A percentile compares a stretch with the other conserved stretches of the same genome.
Conservation (phyloP, 1,140 invertebrate species). For the Ridgeia piscesae region DNA sequence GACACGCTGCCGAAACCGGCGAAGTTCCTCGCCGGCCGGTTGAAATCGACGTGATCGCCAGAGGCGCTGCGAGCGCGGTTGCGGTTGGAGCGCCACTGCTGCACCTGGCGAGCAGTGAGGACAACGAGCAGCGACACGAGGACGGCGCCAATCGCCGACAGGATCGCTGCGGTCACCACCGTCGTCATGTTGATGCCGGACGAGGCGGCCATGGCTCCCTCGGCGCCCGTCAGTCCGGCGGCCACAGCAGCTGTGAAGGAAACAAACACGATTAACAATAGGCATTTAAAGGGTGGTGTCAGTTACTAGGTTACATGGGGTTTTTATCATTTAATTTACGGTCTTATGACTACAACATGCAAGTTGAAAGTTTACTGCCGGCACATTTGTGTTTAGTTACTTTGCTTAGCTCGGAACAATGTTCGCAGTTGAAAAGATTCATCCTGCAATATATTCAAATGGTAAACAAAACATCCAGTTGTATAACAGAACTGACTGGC, state of each 20-base stretch:
- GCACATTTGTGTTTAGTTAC: no score
- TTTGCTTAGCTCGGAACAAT: no score
- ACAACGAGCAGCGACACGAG: not conserved
- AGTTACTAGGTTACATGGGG: no score
- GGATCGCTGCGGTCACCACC: not conserved
- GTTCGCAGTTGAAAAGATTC: no score
- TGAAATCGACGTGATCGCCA: not conserved
- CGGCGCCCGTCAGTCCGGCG: not conserved
- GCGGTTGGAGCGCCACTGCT: not conserved
- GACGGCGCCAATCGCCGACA: not conserved
- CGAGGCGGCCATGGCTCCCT: not conserved
- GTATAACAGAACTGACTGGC: no score
- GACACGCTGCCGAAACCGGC: slow-evolving; percentile 1
- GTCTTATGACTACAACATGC: no score
- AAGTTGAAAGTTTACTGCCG: no score
- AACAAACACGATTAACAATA: not conserved
- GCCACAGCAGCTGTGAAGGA: not conserved
- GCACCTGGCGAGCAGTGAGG: not conserved
- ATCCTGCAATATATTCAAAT: no score
- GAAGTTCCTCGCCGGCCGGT: not conserved
- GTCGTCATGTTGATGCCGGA: not conserved
- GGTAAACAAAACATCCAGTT: no score
- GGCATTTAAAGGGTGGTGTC: no score
- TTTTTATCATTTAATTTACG: no score
- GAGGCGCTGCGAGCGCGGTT: not conserved